These are phyloP conservation scores for Blennius ocellaris DNA, from an alignment of 2,113 vertebrate genomes.

Conservation along the genomic window DNA sequence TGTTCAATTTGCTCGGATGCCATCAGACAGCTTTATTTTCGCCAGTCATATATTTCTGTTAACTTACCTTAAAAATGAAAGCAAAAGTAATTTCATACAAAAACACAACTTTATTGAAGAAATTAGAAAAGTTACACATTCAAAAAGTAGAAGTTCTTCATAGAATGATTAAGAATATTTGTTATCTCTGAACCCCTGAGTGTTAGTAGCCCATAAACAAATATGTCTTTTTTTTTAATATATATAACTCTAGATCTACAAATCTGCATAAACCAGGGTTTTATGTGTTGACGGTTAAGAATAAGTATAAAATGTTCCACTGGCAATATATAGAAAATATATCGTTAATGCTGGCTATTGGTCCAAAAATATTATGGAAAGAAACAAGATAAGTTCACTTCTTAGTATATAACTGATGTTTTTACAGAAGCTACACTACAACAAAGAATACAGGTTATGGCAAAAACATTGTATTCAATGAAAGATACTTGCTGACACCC, in stretches of 20 bases:
- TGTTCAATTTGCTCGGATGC: too few species aligned
- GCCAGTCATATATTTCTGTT: too few species aligned
- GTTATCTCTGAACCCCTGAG: slow-evolving; percentile 24
- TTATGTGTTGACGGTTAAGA: slow-evolving; percentile 8
- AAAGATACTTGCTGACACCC: slow-evolving; percentile 2
- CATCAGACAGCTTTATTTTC: too few species aligned
- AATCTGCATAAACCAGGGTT: slow-evolving; percentile 5
- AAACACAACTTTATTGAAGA: slow-evolving; percentile 30
- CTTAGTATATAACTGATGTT: slow-evolving; percentile 10
- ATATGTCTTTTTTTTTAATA: not conserved
- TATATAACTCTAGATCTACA: slow-evolving; percentile 1
- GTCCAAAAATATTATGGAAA: slow-evolving; percentile 15
- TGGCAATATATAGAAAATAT: slow-evolving; percentile 19
- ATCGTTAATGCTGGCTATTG: slow-evolving; percentile 11
- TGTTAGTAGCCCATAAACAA: slow-evolving; percentile 45
- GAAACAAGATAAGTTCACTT: slow-evolving; percentile 46
- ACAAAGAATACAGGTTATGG: slow-evolving; percentile 1
- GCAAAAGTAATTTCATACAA: slow-evolving; percentile 2
- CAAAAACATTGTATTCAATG: slow-evolving; percentile 11
- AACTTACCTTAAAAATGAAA: not conserved
- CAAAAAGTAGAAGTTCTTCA: slow-evolving; percentile 6
- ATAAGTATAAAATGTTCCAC: slow-evolving; percentile 12
- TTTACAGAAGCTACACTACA: not conserved
- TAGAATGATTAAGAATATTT: not conserved
- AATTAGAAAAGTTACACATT: slow-evolving; percentile 12